Evolutionary conservation across 1,140 invertebrate species (phyloP), one percentile per base, ranked within the genome.

Genomic region (Apocrypta bakeri): DNA sequence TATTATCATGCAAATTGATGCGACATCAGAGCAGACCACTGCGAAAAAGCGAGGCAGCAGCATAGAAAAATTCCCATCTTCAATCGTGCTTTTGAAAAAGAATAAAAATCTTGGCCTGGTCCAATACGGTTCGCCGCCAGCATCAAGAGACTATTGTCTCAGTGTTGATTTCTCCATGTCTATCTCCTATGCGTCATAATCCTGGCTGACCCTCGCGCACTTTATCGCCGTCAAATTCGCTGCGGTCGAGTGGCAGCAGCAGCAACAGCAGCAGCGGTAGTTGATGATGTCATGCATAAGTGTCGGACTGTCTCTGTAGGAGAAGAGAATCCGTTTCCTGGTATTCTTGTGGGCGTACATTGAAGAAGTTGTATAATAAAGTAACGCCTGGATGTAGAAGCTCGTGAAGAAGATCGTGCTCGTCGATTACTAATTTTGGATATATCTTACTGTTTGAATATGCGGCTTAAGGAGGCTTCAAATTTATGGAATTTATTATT

Each of bases 1-100:
- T 68, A 81, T 81, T 81, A 68, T 75, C 72, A 81, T 81, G 79
- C 68, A 81, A 81, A 81, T 81, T 33, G 40, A 72, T 14, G 14
- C 37, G 71, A 24, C 61, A 81, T 74, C 31, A 66, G 29, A n/a
- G 48, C 29, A 2, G n/a, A 11, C 8, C 69, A 71, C 69, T 66
- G 11, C 33, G 24, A 66, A 77, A 33, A 27, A 40, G 63, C 9
- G 24, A 61, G 40, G 14, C 73, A 2, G 27, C 7, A 25, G 61
- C n/a, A n/a, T 37, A 4, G 9, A 71, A 33, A 71, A 71, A 71
- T 27, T 4, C 6, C 17, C 31, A 8, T 71, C 64, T 66, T 12
- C 25, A 21, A 25, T 8, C 27, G 9, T 29, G 29, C 33, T 37
- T 33, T 8, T 24, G 40, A 9, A 73, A 3, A 11, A 27, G 12